These are phyloP conservation scores for Xiphydria camelus DNA, from an alignment of 2,888 invertebrate genomes.

Conservation along the genomic window DNA sequence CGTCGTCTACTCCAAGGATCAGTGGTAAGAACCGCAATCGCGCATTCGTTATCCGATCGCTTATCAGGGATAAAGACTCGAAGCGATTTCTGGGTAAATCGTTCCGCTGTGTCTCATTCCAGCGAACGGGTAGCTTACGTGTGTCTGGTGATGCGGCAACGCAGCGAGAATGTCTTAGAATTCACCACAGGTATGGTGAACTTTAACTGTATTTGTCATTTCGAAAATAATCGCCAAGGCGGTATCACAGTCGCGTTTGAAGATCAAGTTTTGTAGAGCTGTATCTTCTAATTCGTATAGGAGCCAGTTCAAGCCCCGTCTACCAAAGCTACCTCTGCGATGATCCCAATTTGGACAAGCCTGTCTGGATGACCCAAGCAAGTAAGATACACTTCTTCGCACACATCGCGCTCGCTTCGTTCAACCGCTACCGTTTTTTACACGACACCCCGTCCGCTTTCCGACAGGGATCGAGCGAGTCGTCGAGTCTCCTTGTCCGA, in stretches of 20 bases:
- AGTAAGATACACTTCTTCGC: conserved; percentile 52
- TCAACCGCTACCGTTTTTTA: no score
- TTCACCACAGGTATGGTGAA: conserved; percentile 53
- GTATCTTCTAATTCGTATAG: no score
- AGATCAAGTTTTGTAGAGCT: neutral
- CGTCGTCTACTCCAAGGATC: conserved; percentile 58
- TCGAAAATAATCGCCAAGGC: no score
- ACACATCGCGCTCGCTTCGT: no score
- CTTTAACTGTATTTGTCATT: no score
- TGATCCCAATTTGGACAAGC: conserved; percentile 60
- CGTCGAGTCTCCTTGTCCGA: conserved; percentile 65
- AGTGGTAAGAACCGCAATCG: conserved; percentile 58
- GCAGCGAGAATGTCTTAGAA: conserved; percentile 66
- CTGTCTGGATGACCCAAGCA: conserved; percentile 67
- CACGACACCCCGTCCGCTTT: no score
- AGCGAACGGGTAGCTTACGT: conserved; percentile 65
- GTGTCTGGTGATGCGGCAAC: conserved; percentile 64
- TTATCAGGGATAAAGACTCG: no score
- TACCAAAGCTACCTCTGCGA: conserved; percentile 58
- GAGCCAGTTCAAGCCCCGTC: conserved; percentile 48
- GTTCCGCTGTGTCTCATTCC: conserved; percentile 40
- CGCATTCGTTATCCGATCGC: no score
- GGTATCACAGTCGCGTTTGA: no score
- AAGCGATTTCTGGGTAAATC: neutral
- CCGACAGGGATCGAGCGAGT: conserved; percentile 54